These are phyloP conservation scores for Cactoblastis cactorum DNA, from an alignment of 2,888 invertebrate genomes.

Conservation along the genomic window DNA sequence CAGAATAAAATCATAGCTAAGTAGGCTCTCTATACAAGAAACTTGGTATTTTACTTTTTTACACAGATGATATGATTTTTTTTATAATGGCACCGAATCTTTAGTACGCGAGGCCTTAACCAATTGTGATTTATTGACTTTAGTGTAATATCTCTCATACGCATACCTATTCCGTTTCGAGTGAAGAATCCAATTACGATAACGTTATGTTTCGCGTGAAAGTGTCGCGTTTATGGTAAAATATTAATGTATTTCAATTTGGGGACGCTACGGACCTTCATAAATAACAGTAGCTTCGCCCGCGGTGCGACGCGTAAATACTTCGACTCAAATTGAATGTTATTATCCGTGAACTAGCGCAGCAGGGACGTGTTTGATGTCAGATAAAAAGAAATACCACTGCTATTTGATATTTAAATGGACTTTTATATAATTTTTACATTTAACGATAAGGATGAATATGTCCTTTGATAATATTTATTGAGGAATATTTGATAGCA, in stretches of 20 bases:
- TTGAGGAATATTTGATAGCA: too few relatives aligned
- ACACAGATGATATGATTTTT: too few relatives aligned
- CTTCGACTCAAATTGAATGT: constrained; percentile 73
- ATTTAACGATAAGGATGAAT: too few relatives aligned
- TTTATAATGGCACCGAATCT: too few relatives aligned
- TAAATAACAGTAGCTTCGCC: constrained; percentile 70
- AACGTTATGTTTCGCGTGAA: constrained; percentile 75
- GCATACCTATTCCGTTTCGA: not conserved
- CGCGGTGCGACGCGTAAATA: constrained; percentile 70
- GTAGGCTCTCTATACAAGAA: too few relatives aligned
- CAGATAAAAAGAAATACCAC: constrained; percentile 2
- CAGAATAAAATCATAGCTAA: too few relatives aligned
- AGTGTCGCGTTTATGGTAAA: constrained; percentile 79
- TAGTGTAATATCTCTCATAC: constrained; percentile 1
- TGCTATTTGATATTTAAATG: not conserved
- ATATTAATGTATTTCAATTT: constrained; percentile 80
- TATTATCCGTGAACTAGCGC: constrained; percentile 60
- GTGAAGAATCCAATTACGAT: constrained; percentile 76
- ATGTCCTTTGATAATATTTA: too few relatives aligned
- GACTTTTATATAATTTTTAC: not conserved
- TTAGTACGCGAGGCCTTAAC: too few relatives aligned
- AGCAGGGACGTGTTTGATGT: constrained; percentile 6
- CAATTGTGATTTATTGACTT: constrained; percentile 4
- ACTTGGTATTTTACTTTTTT: too few relatives aligned
- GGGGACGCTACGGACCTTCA: constrained; percentile 73